A percentile compares a stretch with the other conserved stretches of the same genome.
These are phyloP conservation scores for Crematogaster levior DNA, from an alignment of 2,888 invertebrate genomes.

Conservation along the genomic window DNA sequence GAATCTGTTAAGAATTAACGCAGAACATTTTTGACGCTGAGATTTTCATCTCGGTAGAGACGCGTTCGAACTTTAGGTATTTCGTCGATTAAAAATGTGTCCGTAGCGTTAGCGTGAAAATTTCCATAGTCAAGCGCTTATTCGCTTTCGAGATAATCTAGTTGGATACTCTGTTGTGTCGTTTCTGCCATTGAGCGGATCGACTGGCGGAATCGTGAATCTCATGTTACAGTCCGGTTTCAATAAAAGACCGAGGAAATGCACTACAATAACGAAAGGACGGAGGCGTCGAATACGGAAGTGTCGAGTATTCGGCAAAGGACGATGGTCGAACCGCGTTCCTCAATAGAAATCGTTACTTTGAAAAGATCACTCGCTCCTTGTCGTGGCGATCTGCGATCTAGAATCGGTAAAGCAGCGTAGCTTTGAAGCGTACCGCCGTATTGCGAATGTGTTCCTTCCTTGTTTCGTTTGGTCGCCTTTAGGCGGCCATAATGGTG, in stretches of 20 bases:
- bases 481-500: conserved; percentile 51
- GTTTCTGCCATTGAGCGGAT: conserved; percentile 25
- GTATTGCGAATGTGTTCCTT: conserved; percentile 27
- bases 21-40: conserved; percentile 47
- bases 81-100: conserved; percentile 19
- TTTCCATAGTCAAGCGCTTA: conserved; percentile 21
- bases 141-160: conserved; percentile 55
- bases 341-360: conserved; percentile 52
- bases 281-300: conserved; percentile 76
- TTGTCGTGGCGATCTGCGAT: conserved; percentile 38
- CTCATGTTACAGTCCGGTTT: conserved; percentile 60
- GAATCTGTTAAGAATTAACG: conserved; percentile 54
- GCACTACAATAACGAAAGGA: conserved; percentile 75
- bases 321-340: conserved; percentile 13
- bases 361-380: conserved; percentile 47
- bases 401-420: conserved; percentile 29
- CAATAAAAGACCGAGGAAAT: conserved; percentile 72
- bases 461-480: conserved; percentile 45
- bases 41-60: no score
- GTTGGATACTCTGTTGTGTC: conserved; percentile 57
- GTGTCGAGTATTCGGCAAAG: conserved; percentile 71
- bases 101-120: conserved; percentile 25
- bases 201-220: conserved; percentile 63
- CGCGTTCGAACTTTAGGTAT: not conserved
- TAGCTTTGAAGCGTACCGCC: conserved; percentile 45